These are phyloP conservation scores for Tridacna gigas DNA, from an alignment of 2,888 invertebrate species.

Conservation along the genomic window DNA sequence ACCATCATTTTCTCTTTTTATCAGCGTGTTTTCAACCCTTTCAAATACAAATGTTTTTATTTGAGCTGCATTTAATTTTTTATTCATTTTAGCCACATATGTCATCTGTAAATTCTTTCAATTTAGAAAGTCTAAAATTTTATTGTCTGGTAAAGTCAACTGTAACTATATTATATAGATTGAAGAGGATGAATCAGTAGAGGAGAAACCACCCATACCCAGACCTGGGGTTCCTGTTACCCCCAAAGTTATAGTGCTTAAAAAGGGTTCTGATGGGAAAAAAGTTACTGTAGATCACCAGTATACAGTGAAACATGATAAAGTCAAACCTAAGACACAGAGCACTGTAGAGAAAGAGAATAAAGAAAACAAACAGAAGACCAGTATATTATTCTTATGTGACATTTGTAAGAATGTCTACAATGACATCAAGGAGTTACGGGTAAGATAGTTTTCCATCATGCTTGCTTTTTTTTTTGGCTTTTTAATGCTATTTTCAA, in stretches of 20 bases:
- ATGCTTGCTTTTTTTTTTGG: too few relatives aligned
- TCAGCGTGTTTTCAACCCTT: too few relatives aligned
- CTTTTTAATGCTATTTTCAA: too few relatives aligned
- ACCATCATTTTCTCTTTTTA: too few relatives aligned
- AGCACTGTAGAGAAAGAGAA: neutral
- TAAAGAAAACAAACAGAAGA: conserved; percentile 40
- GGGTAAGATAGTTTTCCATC: conserved; percentile 29
- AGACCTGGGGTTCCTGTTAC: conserved; percentile 13
- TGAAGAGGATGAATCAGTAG: conserved; percentile 11
- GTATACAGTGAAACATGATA: conserved; percentile 26
- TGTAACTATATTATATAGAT: neutral
- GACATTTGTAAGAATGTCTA: conserved; percentile 61
- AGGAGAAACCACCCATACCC: neutral
- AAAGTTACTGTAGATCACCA: conserved; percentile 43
- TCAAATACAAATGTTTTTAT: too few relatives aligned
- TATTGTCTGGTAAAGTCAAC: too few relatives aligned
- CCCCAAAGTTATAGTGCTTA: conserved; percentile 54
- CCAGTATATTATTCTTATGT: conserved; percentile 61
- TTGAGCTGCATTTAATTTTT: too few relatives aligned
- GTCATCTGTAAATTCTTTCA: too few relatives aligned
- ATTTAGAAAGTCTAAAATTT: too few relatives aligned
- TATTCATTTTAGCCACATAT: too few relatives aligned
- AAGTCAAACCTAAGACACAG: neutral
- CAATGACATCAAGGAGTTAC: conserved; percentile 47
- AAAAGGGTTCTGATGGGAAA: conserved; percentile 41